Percentiles rank a stretch among this genome's conserved stretches.
Conservation (phyloP, 2,113 vertebrate genomes). For the Uria lomvia region DNA sequence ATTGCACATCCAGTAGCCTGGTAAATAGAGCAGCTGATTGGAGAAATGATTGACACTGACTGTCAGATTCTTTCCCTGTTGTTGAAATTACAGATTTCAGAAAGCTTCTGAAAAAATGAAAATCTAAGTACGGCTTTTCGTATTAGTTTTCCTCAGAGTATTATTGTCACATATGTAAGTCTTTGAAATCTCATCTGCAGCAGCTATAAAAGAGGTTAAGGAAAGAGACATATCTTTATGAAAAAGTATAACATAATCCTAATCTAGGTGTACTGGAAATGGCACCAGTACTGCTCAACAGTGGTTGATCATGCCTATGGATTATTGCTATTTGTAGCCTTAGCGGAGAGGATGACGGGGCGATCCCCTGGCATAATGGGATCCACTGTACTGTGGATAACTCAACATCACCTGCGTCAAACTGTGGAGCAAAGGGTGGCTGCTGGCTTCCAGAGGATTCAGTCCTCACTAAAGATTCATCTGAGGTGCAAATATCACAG, state of each 20-base stretch:
- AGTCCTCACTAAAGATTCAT: background rate
- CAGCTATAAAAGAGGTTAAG: background rate
- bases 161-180: background rate
- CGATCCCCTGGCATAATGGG: background rate
- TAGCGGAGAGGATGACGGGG: background rate
- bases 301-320: background rate
- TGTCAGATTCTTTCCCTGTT: background rate
- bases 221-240: background rate
- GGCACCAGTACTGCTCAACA: background rate
- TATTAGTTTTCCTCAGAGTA: background rate
- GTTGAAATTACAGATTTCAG: background rate
- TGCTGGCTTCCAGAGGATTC: background rate
- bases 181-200: background rate
- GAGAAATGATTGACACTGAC: constrained; percentile 25
- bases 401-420: background rate
- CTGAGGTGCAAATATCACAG: background rate
- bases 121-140: background rate
- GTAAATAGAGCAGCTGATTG: constrained; percentile 31
- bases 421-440: background rate
- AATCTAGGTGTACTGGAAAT: background rate
- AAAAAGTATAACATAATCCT: background rate
- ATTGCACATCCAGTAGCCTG: background rate
- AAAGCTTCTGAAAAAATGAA: constrained; percentile 17
- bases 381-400: background rate
- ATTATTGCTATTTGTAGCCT: background rate